Conservation (phyloP, 1,140 invertebrate species). For the Zophobas atratus region DNA sequence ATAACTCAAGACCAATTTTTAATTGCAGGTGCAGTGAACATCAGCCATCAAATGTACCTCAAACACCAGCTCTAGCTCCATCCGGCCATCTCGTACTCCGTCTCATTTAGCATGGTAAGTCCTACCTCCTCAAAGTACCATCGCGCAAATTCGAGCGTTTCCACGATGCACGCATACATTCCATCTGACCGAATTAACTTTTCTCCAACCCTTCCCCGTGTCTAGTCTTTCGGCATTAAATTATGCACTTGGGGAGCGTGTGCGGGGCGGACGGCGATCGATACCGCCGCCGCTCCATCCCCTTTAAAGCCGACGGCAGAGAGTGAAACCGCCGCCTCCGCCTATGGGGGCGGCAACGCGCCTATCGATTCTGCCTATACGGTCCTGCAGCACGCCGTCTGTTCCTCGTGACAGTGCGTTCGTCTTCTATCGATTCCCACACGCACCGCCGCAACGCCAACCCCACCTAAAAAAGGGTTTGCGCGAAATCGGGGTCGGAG, state of each 20-base stretch:
- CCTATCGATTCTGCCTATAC: constrained; percentile 43
- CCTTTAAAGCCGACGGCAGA: constrained; percentile 25
- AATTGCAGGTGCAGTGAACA: too few species aligned
- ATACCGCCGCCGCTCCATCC: constrained; percentile 23
- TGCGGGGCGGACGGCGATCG: constrained; percentile 10
- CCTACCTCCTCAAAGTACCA: not conserved
- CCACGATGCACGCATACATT: not conserved
- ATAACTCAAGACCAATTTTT: too few species aligned
- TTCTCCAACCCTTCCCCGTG: constrained; percentile 3
- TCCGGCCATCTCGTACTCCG: not conserved
- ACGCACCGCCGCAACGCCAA: constrained; percentile 9
- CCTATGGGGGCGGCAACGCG: constrained; percentile 3
- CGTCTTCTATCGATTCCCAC: constrained; percentile 41
- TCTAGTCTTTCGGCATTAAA: constrained; percentile 11
- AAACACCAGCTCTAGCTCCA: too few species aligned
- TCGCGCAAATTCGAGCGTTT: too few species aligned
- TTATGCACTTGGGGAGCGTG: not conserved
- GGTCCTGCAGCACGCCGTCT: constrained; percentile 15
- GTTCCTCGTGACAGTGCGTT: constrained; percentile 16
- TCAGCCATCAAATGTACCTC: too few species aligned
- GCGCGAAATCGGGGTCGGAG: too few species aligned
- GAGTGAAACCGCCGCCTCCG: constrained; percentile 37
- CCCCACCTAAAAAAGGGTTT: too few species aligned
- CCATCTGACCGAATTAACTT: constrained; percentile 7
- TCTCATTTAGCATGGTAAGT: constrained; percentile 41